Evolutionary conservation across 2,797 vertebrate genomes (phyloP).

Genomic region (Melanotaenia boesemani): DNA sequence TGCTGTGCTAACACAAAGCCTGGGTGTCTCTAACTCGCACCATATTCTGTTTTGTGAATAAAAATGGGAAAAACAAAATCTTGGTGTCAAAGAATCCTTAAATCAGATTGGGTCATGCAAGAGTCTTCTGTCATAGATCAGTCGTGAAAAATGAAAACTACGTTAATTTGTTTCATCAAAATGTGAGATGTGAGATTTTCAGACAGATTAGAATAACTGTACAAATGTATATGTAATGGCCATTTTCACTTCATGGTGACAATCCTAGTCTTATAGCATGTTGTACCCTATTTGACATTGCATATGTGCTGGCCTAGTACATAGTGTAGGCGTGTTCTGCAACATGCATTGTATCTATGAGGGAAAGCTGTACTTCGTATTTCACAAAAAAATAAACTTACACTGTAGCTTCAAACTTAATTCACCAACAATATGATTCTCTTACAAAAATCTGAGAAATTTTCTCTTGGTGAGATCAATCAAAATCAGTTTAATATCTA

Average conservation of each 20-base stretch:
- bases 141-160: too few species aligned
- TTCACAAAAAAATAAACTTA: neutral
- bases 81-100: neutral
- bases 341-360: neutral
- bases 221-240: neutral
- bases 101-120: neutral
- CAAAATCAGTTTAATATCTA: neutral
- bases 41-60: neutral
- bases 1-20: neutral
- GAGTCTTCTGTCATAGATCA: too few species aligned
- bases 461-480: neutral
- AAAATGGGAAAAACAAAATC: neutral
- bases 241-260: neutral
- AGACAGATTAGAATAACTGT: neutral
- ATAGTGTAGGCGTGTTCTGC: neutral
- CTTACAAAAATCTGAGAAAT: neutral
- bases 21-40: neutral
- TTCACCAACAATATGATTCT: neutral
- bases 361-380: neutral
- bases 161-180: too few species aligned
- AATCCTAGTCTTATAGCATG: neutral
- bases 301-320: neutral
- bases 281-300: neutral
- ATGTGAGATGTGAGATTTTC: neutral
- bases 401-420: neutral